phyloP scores from a whole-genome alignment of 92 coral and sea anemone species.

The Zoanthus solanderi region DNA sequence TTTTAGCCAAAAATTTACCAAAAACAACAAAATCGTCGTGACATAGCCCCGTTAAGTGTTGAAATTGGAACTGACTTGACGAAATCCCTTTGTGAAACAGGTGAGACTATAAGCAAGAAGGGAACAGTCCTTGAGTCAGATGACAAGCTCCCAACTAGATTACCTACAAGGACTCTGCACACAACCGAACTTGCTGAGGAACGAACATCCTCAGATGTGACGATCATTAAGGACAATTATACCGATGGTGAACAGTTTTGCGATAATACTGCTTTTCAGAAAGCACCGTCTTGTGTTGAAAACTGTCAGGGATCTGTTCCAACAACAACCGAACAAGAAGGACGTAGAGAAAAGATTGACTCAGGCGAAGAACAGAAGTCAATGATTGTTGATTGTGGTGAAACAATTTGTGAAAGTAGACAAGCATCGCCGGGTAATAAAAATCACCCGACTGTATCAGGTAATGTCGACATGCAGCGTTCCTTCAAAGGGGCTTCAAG shows the following conservation, averaged over 20 bases:
- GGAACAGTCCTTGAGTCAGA: background rate
- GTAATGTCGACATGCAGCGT: background rate
- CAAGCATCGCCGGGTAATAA: background rate
- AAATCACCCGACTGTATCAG: background rate
- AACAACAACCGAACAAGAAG: constrained; percentile 5
- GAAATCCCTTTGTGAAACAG: background rate
- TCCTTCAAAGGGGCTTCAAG: background rate
- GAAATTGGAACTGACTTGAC: background rate
- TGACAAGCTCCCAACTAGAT: background rate
- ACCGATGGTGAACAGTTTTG: background rate
- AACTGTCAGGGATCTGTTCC: background rate
- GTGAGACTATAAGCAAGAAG: background rate
- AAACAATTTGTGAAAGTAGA: background rate
- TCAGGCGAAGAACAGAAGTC: background rate
- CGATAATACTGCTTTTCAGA: background rate
- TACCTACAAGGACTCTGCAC: background rate
- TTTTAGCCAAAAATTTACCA: too few relatives aligned
- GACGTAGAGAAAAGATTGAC: background rate
- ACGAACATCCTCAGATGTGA: background rate
- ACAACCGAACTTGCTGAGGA: background rate
- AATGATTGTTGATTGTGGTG: background rate
- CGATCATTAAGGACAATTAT: background rate
- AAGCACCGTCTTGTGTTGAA: background rate
- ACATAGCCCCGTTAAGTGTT: background rate
- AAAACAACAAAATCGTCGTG: too few relatives aligned